Base-by-base conservation (phyloP, 2,113 vertebrate genomes). In the Brachyhypopomus gauderio region DNA sequence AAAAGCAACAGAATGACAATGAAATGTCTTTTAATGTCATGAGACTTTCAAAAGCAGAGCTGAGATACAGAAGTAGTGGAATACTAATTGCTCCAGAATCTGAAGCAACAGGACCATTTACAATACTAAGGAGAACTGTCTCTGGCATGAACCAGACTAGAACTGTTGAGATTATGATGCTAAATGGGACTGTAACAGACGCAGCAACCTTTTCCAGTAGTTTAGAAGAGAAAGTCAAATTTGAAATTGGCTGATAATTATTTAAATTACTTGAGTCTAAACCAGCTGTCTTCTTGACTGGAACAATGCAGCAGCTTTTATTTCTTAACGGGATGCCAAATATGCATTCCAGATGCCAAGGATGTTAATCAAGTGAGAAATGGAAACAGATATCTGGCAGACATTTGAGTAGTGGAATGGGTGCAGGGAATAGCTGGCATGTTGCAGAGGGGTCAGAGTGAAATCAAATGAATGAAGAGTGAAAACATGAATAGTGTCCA, bases 291-390 rank as follows among this genome's bases (percentile, higher is more conserved):
- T 55, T 55, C 71, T 55, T 25, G 52, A 72, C 52, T 7, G 20
- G n/a, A 0, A 17, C 17, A 52, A 55, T 8, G 45, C 45, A 27
- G 70, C 14, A 16, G 30, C 27, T 72, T 52, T 72, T 20, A 72
- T 22, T 55, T 72, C 25, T 30, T 30, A 45, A n/a, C 22, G 45
- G 22, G 22, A 72, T n/a, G 23, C 17, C 30, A 30, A 30, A 30
- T 30, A 30, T 30, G 1, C 30, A 30, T 52, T 25, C 23, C 14
- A 22, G 52, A 23, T 19, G 25, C 72, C 34, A 58, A 58, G 34
- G 7, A 5, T 55, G 23, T 56, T 73, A 30, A 58, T 73, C 56
- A n/a, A 55, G 25, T 58, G 72, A 58, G 19, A 73, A 73, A 34
- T 58, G 11, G 17, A 16, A 55, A 27, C 16, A 56, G 48, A 56